Conservation (phyloP, 30 jellyfish, hydroid and myxozoan species). For the Catostylus mosaicus region DNA sequence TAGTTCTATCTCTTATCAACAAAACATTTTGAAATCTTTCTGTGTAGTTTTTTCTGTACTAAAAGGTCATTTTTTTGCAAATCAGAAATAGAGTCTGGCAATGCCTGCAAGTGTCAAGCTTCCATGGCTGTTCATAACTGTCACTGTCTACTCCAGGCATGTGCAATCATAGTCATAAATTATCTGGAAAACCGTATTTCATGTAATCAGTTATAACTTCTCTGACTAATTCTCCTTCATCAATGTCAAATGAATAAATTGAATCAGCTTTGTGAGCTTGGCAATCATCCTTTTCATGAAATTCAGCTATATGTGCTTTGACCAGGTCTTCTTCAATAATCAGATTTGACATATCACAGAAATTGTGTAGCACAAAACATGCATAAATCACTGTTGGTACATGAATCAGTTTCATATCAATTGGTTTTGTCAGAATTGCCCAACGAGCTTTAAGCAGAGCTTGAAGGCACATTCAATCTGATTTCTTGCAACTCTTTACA, state of each 20-base stretch:
- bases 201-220: constrained; percentile 30
- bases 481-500: constrained; percentile 66
- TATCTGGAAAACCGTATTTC: constrained; percentile 34
- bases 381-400: constrained; percentile 63
- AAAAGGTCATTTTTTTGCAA: too few species aligned
- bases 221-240: constrained; percentile 36
- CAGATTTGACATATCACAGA: not conserved
- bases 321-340: constrained; percentile 29
- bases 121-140: too few species aligned
- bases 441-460: constrained; percentile 76
- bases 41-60: too few species aligned
- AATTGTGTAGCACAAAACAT: too few species aligned
- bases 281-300: constrained; percentile 39
- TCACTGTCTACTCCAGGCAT: not conserved
- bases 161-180: not conserved
- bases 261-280: constrained; percentile 22
- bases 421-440: constrained; percentile 56
- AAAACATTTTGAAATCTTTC: too few species aligned
- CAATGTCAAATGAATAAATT: constrained; percentile 38
- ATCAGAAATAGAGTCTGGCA: too few species aligned
- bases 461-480: constrained; percentile 74
- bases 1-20: too few species aligned
- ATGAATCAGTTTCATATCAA: constrained; percentile 36
- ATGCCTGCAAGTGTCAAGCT: too few species aligned
- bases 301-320: constrained; percentile 27